phyloP scores from a whole-genome alignment of 2,888 invertebrate genomes.

The Carabus problematicus region DNA sequence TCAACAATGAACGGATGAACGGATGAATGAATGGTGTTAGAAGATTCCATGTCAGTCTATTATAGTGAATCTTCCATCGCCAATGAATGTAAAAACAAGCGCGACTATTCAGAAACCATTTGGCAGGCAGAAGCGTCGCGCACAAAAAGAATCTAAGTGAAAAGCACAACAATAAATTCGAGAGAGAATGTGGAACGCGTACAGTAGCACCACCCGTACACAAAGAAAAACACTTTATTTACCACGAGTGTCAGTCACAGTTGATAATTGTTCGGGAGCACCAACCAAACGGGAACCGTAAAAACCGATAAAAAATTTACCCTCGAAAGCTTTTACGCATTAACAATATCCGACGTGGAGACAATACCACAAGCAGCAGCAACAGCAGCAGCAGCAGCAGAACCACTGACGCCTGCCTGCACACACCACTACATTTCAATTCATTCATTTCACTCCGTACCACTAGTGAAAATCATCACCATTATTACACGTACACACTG shows the following conservation, averaged over 20 bases:
- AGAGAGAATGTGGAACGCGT: constrained; percentile 22
- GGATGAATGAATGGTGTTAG: too few species aligned
- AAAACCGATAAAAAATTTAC: constrained; percentile 36
- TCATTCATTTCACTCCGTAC: constrained; percentile 22
- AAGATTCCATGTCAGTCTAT: too few species aligned
- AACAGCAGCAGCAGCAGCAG: too few species aligned
- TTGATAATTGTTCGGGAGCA: constrained; percentile 29
- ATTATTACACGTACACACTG: too few species aligned
- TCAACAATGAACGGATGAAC: too few species aligned
- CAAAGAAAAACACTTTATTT: constrained; percentile 37
- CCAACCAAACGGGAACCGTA: constrained; percentile 8
- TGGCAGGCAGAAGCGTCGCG: constrained; percentile 29
- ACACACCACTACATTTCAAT: constrained; percentile 8
- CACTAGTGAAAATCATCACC: too few species aligned
- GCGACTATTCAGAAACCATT: constrained; percentile 32
- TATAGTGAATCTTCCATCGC: too few species aligned
- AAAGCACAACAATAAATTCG: constrained; percentile 27
- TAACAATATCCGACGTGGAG: constrained; percentile 32
- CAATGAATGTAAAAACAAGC: constrained; percentile 8
- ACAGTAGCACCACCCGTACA: constrained; percentile 17
- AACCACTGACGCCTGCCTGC: too few species aligned
- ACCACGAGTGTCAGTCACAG: constrained; percentile 32
- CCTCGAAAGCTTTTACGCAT: constrained; percentile 34
- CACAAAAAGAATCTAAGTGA: constrained; percentile 21
- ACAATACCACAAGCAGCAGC: constrained; percentile 15